phyloP scores from a whole-genome alignment of 2,888 invertebrate genomes.

The Lasioglossum leucozonium region DNA sequence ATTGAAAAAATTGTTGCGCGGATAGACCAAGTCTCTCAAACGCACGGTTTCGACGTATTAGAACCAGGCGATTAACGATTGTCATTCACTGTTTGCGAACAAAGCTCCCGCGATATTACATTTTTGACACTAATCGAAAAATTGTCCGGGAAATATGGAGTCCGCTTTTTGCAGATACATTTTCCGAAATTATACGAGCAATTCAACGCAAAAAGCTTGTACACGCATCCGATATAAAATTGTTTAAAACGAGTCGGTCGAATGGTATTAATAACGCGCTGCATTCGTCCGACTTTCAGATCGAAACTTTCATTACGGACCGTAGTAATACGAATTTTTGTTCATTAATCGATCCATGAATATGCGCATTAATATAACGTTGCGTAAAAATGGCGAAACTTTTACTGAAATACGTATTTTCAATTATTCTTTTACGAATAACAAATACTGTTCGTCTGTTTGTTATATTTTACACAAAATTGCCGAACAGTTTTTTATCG shows the following conservation, averaged over 20 bases:
- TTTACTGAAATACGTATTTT: slow-evolving; percentile 30
- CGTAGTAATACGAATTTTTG: slow-evolving; percentile 60
- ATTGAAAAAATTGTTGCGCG: background rate
- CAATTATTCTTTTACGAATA: background rate
- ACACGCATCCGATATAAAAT: slow-evolving; percentile 56
- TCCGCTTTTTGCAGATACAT: background rate
- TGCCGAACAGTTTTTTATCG: background rate
- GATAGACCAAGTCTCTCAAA: background rate
- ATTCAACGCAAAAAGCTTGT: slow-evolving; percentile 40
- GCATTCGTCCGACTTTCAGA: slow-evolving; percentile 56
- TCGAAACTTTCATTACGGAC: slow-evolving; percentile 62
- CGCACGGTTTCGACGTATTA: background rate
- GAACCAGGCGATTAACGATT: background rate
- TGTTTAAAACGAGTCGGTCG: slow-evolving; percentile 49
- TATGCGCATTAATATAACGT: slow-evolving; percentile 26
- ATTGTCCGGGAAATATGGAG: background rate
- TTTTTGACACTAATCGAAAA: slow-evolving; percentile 8
- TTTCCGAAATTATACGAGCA: slow-evolving; percentile 45
- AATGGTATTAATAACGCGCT: slow-evolving; percentile 65
- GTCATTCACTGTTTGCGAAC: background rate
- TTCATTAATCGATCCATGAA: slow-evolving; percentile 48
- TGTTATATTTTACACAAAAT: background rate
- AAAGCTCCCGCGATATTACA: background rate
- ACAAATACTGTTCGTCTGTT: background rate
- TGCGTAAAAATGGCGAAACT: slow-evolving; percentile 22